Percentiles rank a stretch among this genome's conserved stretches.
phyloP scores from a whole-genome alignment of 2,797 vertebrate species.

The Melanotaenia pygmaea region DNA sequence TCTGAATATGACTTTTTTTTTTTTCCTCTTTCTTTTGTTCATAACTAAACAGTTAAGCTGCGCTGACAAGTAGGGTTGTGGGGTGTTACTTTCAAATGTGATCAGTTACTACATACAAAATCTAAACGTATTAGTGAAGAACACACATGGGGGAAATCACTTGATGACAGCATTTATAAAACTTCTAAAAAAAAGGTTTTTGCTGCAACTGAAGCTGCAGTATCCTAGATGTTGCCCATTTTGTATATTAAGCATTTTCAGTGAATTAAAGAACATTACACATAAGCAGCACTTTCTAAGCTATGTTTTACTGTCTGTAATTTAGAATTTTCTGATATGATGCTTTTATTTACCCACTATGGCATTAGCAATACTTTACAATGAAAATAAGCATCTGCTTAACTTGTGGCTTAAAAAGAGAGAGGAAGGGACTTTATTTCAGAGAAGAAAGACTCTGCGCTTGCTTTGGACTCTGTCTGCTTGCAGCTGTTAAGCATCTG shows the following conservation, averaged over 20 bases:
- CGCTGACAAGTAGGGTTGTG: neutral
- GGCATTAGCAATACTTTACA: neutral
- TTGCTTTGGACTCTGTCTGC: slow-evolving; percentile 61
- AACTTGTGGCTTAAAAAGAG: slow-evolving; percentile 9
- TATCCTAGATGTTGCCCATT: neutral
- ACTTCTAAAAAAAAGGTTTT: neutral
- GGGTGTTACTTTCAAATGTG: neutral
- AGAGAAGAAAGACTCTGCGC: slow-evolving; percentile 46
- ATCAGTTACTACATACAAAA: neutral
- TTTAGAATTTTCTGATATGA: neutral
- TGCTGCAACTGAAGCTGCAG: neutral
- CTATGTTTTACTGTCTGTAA: neutral
- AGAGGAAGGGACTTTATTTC: slow-evolving; percentile 36
- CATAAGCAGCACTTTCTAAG: neutral
- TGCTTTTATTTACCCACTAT: neutral
- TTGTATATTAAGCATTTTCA: neutral
- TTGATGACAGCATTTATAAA: neutral
- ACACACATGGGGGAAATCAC: neutral
- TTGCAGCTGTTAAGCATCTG: slow-evolving; percentile 80
- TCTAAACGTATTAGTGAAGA: neutral
- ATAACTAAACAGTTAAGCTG: neutral
- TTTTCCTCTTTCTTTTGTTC: neutral
- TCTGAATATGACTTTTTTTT: neutral
- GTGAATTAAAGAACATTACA: neutral
- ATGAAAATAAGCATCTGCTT: neutral